Conservation (phyloP, 2,888 invertebrate species). For the Iselma pallidipennis region DNA sequence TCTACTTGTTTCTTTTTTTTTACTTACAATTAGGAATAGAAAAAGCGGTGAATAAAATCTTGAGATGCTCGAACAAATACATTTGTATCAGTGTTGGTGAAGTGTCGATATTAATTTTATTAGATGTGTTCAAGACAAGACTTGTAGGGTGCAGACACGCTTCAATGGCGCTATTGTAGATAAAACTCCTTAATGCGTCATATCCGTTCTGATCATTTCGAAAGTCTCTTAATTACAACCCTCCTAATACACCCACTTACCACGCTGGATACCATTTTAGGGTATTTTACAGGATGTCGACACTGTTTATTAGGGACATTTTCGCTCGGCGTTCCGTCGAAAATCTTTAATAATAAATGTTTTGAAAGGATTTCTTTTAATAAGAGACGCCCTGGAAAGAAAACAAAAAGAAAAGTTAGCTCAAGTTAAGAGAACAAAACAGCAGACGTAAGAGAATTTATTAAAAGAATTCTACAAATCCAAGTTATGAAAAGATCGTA, state of each 20-base stretch:
- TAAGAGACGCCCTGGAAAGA: conserved; percentile 7
- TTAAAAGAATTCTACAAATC: conserved; percentile 5
- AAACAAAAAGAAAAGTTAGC: not conserved
- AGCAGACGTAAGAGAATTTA: not conserved
- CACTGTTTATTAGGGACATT: conserved; percentile 18
- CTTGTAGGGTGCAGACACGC: conserved; percentile 1
- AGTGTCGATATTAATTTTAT: conserved; percentile 21
- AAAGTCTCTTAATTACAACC: conserved; percentile 25
- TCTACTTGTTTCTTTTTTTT: not conserved
- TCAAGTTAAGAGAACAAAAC: not conserved
- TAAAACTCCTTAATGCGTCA: conserved; percentile 24
- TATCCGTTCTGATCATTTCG: conserved; percentile 21
- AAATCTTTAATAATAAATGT: conserved; percentile 21
- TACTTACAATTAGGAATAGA: not conserved
- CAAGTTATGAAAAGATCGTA: not conserved
- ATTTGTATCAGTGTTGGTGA: no score
- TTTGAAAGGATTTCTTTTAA: conserved; percentile 18
- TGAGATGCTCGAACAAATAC: conserved; percentile 9
- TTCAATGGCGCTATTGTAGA: conserved; percentile 20
- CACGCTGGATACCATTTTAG: not conserved
- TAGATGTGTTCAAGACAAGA: not conserved
- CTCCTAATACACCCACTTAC: conserved; percentile 16
- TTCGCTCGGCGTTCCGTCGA: conserved; percentile 12
- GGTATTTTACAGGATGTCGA: conserved; percentile 16
- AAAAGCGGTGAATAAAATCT: not conserved